These are phyloP conservation scores for Silurus lanzhouensis DNA, from an alignment of 2,797 vertebrate species.

Conservation along the genomic window DNA sequence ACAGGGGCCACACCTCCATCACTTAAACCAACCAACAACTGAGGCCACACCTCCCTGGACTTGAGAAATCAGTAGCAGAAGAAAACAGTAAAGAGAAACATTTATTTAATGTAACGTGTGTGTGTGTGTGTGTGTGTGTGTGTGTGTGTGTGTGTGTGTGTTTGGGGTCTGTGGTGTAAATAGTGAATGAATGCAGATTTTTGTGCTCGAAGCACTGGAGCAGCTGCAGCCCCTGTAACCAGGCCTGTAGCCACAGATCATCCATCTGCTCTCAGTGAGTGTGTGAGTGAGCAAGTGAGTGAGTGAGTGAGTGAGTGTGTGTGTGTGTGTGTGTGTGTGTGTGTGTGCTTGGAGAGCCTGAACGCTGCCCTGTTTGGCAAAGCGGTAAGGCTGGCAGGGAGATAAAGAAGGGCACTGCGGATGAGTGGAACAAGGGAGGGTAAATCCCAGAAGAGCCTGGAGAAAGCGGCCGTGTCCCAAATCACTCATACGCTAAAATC, in stretches of 20 bases:
- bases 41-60: background rate
- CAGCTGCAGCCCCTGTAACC: constrained; percentile 45
- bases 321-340: background rate
- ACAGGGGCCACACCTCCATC: background rate
- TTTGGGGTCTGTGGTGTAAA: background rate
- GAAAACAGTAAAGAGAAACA: background rate
- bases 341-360: background rate
- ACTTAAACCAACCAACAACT: no score
- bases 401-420: constrained; percentile 2
- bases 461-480: background rate
- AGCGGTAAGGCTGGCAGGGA: constrained; percentile 8
- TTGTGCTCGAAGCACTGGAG: constrained; percentile 15
- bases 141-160: no score
- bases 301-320: background rate
- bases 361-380: constrained; percentile 67
- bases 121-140: no score
- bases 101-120: background rate
- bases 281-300: no score
- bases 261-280: constrained; percentile 45
- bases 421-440: background rate
- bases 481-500: background rate
- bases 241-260: constrained; percentile 49
- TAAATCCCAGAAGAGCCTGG: background rate
- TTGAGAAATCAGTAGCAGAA: background rate
- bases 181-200: constrained; percentile 2